Evolutionary conservation across 1,140 invertebrate species (phyloP).

Genomic region (Pygmarrhopalites habei): DNA sequence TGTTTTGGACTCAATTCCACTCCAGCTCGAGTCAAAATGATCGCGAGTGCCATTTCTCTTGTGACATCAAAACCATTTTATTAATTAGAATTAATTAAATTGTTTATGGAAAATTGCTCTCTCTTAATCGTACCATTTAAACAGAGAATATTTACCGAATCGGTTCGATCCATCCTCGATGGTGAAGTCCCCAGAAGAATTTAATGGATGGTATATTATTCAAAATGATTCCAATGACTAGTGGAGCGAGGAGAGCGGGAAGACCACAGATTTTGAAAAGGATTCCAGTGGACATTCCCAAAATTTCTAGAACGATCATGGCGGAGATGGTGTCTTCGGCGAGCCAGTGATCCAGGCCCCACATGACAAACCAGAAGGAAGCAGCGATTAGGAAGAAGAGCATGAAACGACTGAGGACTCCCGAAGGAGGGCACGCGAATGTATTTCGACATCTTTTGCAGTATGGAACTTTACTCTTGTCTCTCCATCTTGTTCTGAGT

Average conservation of each 20-base stretch:
- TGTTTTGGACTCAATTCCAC: conserved; percentile 32
- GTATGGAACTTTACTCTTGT: too few species aligned
- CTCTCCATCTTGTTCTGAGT: too few species aligned
- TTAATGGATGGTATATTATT: conserved; percentile 15
- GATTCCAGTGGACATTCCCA: conserved; percentile 26
- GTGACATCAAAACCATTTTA: neutral
- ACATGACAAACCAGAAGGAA: conserved; percentile 10
- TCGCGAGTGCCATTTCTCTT: conserved; percentile 27
- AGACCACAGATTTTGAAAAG: conserved; percentile 19
- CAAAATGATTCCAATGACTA: conserved; percentile 29
- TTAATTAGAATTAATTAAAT: neutral
- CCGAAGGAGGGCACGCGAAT: conserved; percentile 15
- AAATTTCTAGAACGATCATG: conserved; percentile 25
- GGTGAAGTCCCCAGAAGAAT: neutral
- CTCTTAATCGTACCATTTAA: neutral
- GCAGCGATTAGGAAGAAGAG: neutral
- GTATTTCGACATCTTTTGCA: neutral
- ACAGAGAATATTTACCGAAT: conserved; percentile 17
- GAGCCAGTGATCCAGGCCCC: neutral
- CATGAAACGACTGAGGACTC: conserved; percentile 19
- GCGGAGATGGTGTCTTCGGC: conserved; percentile 23
- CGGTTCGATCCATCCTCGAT: conserved; percentile 10
- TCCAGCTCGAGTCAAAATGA: conserved; percentile 35
- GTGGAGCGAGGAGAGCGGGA: conserved; percentile 23
- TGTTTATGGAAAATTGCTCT: neutral